Base-by-base conservation (phyloP, 2,888 invertebrate genomes). In the Lagria hirta region DNA sequence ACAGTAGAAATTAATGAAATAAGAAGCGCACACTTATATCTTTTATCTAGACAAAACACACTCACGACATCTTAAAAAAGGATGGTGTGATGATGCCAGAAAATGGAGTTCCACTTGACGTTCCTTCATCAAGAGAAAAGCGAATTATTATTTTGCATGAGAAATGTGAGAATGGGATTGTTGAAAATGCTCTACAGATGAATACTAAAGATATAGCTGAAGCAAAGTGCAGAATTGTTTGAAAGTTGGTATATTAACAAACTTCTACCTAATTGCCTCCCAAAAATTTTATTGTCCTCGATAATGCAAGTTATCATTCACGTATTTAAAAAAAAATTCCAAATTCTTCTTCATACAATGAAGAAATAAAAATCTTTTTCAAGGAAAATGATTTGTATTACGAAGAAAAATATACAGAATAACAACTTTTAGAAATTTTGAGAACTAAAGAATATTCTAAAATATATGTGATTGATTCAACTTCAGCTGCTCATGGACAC, bases 101-200 rank as follows among this genome's bases (percentile, higher is more conserved):
- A 6, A 8, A 8, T 24, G 24, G n/a, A n/a, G n/a, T n/a, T 8
- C 10, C 4, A n/a, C 8, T 24, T 4, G 10, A 6, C 6, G 8
- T 10, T n/a, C 24, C 8, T 4, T 8, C 24, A 7, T 24, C 24
- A 24, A 24, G 24, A 4, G n/a, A n/a, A n/a, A 24, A 24, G 8
- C 10, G 24, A 24, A 24, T 24, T 4, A 24, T 24, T 10, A 24
- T 24, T 10, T 24, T 24, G 10, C 24, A 24, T 8, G 24, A 5
- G 5, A 8, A 8, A 24, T 6, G 4, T 7, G 6, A 6, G 5
- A 8, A 24, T 4, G 10, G 24, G 5, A 7, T 6, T 5, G 10
- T 24, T n/a, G 4, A 4, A 5, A 8, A 24, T 24, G 24, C 24
- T 24, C 10, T 24, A 4, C 8, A n/a, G 5, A 7, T 10, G 10